Evolutionary conservation across 2,888 invertebrate species (phyloP).

Genomic region (Trichogramma dendrolimi): DNA sequence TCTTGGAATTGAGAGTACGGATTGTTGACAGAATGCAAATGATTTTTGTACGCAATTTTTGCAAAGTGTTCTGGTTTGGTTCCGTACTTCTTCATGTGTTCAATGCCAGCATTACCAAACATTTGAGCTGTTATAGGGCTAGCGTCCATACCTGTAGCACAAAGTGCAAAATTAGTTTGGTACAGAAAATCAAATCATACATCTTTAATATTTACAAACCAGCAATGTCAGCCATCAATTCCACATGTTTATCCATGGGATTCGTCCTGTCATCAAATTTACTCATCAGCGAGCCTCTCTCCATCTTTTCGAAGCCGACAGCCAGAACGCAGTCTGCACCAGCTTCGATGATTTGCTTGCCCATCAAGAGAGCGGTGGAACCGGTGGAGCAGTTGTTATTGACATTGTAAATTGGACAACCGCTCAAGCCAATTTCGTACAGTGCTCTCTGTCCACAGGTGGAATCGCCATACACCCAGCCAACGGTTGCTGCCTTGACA

Average conservation of each 20-base stretch:
- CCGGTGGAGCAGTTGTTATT: conserved; percentile 99
- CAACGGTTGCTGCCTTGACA: conserved; percentile 85
- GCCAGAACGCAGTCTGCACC: conserved; percentile 88
- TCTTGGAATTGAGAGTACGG: conserved; percentile 94
- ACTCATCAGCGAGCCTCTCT: conserved; percentile 77
- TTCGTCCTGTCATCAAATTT: conserved; percentile 79
- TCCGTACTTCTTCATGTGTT: conserved; percentile 95
- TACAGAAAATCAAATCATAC: too few relatives aligned
- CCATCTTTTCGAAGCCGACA: conserved; percentile 98
- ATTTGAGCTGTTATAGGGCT: conserved; percentile 90
- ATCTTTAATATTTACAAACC: conserved; percentile 52
- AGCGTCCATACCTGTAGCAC: conserved; percentile 57
- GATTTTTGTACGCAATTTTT: conserved; percentile 97
- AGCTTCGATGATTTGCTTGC: conserved; percentile 87
- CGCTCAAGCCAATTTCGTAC: conserved; percentile 92
- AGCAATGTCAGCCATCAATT: conserved; percentile 75
- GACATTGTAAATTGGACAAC: conserved; percentile 95
- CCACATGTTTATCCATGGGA: conserved; percentile 84
- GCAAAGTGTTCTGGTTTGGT: conserved; percentile 90
- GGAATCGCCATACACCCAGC: conserved; percentile 94
- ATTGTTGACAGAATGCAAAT: conserved; percentile 93
- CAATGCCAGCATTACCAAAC: conserved; percentile 93
- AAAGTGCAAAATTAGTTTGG: too few relatives aligned
- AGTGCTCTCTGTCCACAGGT: conserved; percentile 92
- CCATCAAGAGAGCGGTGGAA: conserved; percentile 84